Conservation (phyloP, 2,113 vertebrate genomes). For the human region GRCh38 chr11:115565001-115565500, state of each 20-base stretch:
- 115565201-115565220: background rate
- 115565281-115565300: background rate
- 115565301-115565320: background rate
- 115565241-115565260: background rate
- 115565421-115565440: no score
- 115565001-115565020: background rate
- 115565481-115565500: no score
- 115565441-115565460: no score
- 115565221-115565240: background rate
- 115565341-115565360: no score
- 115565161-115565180: background rate
- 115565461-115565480: no score
- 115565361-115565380: no score
- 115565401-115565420: no score
- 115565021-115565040: background rate
- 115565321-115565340: no score
- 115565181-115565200: background rate
- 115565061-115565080: background rate
- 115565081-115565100: slow-evolving; percentile 56
- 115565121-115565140: background rate
- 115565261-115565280: background rate
- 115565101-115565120: background rate
- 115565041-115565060: slow-evolving; percentile 36
- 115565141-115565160: background rate
- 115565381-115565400: no score